Conservation (phyloP, 1,140 invertebrate species). For the Brachionus koreanus region DNA sequence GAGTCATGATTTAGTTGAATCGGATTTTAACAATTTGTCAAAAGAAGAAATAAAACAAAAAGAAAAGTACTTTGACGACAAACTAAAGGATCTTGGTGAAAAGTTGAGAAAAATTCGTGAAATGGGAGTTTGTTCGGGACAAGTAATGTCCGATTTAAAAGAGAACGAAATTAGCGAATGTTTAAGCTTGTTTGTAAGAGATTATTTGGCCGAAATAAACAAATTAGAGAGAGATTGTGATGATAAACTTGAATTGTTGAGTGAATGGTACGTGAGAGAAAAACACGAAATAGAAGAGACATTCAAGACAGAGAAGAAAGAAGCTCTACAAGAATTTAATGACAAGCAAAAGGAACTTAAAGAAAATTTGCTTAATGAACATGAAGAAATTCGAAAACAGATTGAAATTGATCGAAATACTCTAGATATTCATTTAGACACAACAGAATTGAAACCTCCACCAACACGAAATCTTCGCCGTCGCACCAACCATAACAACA, state of each 20-base stretch:
- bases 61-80: constrained; percentile 11
- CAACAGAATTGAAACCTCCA: background rate
- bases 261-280: constrained; percentile 16
- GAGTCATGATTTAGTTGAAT: background rate
- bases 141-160: background rate
- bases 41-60: background rate
- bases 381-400: constrained; percentile 27
- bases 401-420: constrained; percentile 19
- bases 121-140: background rate
- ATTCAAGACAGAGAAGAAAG: background rate
- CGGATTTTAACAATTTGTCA: background rate
- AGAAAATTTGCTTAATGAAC: constrained; percentile 15
- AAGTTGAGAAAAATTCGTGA: background rate
- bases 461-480: constrained; percentile 19
- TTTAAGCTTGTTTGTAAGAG: background rate
- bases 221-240: background rate
- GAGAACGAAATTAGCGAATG: background rate
- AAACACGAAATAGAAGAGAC: background rate
- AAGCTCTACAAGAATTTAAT: constrained; percentile 21
- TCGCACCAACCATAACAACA: background rate
- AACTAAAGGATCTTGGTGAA: background rate
- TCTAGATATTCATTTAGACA: constrained; percentile 21
- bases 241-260: background rate
- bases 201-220: background rate
- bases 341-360: constrained; percentile 24